Evolutionary conservation across 23 tunicate species (phyloP), one percentile per base, ranked within the genome.

Genomic region (Botrylloides violaceus): DNA sequence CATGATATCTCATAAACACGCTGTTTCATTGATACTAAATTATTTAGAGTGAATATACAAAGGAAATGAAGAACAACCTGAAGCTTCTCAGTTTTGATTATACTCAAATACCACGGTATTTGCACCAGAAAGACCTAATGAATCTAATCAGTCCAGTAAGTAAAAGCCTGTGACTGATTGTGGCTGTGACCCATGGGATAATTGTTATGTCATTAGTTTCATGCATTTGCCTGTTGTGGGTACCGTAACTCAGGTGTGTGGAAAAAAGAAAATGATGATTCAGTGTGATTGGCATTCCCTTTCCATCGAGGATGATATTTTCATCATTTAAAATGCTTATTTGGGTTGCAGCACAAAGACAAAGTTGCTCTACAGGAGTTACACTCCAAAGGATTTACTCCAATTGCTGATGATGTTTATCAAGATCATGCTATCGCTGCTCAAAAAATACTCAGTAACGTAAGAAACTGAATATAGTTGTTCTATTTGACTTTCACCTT

Each of bases 361-460:
- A 79, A 83, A 61, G 76, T 70, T 38, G 82, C 65, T 1, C 32
- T 78, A 35, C 72, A 79, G 31, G 79, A 90, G 48, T 30, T 83
- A 36, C 81, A 80, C 39, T 35, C 64, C 23, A 81, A 71, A 20
- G 85, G 90, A 26, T 90, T 70, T 64, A 75, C 73, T 20, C 19
- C 78, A 32, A 56, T 72, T 1, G 81, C 83, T 2, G 72, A 77
- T 32, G 90, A 90, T 49, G 32, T 50, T 22, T 53, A 26, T 50
- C 64, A 75, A 25, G 81, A 79, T 24, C 97, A 90, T 49, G 85
- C 78, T 21, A 66, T 36, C 61, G 90, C 61, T 61, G 90, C 83
- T 1, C 97, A 90, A 36, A 83, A 66, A 27, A 66, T 84, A 59
- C 15, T 90, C 36, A 83, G 97, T 81, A 83, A 83, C 75, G 97